phyloP scores from a whole-genome alignment of 2,888 invertebrate species.

The Spodoptera exigua region DNA sequence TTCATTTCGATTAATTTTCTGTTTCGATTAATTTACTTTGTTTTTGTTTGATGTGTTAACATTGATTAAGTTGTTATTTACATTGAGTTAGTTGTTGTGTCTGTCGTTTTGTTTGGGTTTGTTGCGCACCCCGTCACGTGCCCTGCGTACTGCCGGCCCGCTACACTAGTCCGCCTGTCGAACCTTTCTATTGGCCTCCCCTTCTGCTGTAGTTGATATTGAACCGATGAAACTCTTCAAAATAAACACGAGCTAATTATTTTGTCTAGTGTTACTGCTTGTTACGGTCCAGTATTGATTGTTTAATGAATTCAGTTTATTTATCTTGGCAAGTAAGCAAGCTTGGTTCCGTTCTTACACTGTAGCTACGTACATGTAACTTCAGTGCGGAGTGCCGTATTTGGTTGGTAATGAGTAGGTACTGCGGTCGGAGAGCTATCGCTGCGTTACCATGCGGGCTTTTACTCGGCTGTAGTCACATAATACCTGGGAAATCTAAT shows the following conservation, averaged over 20 bases:
- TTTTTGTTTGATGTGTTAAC: constrained; percentile 63
- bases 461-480: background rate
- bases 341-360: constrained; percentile 16
- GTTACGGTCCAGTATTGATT: constrained; percentile 61
- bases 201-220: constrained; percentile 44
- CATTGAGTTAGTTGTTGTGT: constrained; percentile 71
- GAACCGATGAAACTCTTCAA: constrained; percentile 38
- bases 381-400: constrained; percentile 1
- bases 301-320: constrained; percentile 27
- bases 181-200: constrained; percentile 20
- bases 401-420: constrained; percentile 3
- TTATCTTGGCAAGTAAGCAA: constrained; percentile 28
- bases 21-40: constrained; percentile 45
- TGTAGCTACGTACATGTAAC: constrained; percentile 11
- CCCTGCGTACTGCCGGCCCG: constrained; percentile 41
- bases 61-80: constrained; percentile 65
- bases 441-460: constrained; percentile 41
- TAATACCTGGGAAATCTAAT: constrained; percentile 2
- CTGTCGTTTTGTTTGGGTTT: constrained; percentile 72
- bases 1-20: constrained; percentile 64
- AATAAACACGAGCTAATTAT: background rate
- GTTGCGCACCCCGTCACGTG: constrained; percentile 78
- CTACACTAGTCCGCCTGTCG: background rate
- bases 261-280: constrained; percentile 13
- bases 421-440: constrained; percentile 66